Evolutionary conservation across 1,140 invertebrate species (phyloP).

Genomic region (Achatina immaculata): DNA sequence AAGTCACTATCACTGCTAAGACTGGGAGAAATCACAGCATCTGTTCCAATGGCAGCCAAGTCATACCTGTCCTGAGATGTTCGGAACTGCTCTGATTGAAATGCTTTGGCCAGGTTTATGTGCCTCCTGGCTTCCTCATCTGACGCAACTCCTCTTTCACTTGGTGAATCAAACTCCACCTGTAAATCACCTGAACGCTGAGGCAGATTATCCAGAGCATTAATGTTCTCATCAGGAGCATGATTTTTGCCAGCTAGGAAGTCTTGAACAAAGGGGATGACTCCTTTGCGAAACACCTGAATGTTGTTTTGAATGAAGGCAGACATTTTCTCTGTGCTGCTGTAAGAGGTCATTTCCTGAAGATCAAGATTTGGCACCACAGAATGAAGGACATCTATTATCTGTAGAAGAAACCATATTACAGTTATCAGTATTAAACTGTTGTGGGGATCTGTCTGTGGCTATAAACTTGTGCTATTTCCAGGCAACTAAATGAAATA

Average conservation of each 20-base stretch:
- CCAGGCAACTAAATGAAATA: no score
- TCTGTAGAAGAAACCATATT: neutral
- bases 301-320: slow-evolving; percentile 64
- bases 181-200: slow-evolving; percentile 9
- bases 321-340: neutral
- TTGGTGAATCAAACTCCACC: neutral
- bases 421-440: neutral
- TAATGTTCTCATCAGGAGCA: slow-evolving; percentile 45
- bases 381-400: slow-evolving; percentile 30
- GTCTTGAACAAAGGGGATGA: slow-evolving; percentile 63
- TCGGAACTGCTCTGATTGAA: slow-evolving; percentile 26
- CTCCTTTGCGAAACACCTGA: slow-evolving; percentile 61
- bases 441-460: no score
- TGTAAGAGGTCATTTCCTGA: neutral
- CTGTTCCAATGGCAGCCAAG: slow-evolving; percentile 23
- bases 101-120: slow-evolving; percentile 33
- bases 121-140: slow-evolving; percentile 20
- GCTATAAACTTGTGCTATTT: no score
- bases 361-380: slow-evolving; percentile 25
- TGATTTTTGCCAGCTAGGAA: slow-evolving; percentile 50
- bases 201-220: neutral
- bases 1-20: slow-evolving; percentile 36
- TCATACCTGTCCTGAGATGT: slow-evolving; percentile 30
- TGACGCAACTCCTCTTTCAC: neutral
- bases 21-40: slow-evolving; percentile 30